Base-by-base conservation (phyloP, 2,113 vertebrate genomes). In the Potamarius usumacintae region DNA sequence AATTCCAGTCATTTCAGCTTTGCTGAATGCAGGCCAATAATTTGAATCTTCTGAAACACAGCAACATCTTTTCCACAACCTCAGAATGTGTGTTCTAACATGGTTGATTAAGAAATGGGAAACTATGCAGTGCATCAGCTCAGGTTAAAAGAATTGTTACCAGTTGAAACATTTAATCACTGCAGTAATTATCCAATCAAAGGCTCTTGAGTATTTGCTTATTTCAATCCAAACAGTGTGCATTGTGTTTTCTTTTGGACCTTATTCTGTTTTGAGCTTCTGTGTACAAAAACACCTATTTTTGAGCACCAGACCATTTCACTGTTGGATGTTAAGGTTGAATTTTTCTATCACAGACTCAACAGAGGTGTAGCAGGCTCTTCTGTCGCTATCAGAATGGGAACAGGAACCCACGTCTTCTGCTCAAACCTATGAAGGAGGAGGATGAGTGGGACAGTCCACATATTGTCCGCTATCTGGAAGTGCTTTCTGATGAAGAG, bases 361-460 rank as follows among this genome's bases (percentile, higher is more conserved):
- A 95, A 52, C 92, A 86, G 55, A 96, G 96, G 74, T 95, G 95
- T 83, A 99, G 97, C 87, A 96, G 95, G 85, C 95, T 99, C 60
- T 97, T 96, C 92, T 99, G 98, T 89, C 96, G 97, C 87, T 99
- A 98, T 91, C 96, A 96, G 0, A 92, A 98, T 77, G 96, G 97
- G 14, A 93, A 96, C 67, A 91, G 91, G 88, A 97, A 95, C 34
- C 97, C 98, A 0, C 94, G 96, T 18, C 96, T 99, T 57, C 94
- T 99, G 87, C 95, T 99, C n/a, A 96, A 95, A 25, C 98, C 98
- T 50, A 94, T 98, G 82, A 97, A 96, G 90, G 97, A 99, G 86
- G 98, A 99, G 88, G 98, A 99, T 1, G 98, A 99, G 85, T 99
- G 98, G 98, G 98, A 99, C 88, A 99, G 95, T 76, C 98, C 98